Evolutionary conservation across 2,797 vertebrate species (phyloP), one percentile per base, ranked within the genome.

Genomic region (Pipistrellus nathusii): DNA sequence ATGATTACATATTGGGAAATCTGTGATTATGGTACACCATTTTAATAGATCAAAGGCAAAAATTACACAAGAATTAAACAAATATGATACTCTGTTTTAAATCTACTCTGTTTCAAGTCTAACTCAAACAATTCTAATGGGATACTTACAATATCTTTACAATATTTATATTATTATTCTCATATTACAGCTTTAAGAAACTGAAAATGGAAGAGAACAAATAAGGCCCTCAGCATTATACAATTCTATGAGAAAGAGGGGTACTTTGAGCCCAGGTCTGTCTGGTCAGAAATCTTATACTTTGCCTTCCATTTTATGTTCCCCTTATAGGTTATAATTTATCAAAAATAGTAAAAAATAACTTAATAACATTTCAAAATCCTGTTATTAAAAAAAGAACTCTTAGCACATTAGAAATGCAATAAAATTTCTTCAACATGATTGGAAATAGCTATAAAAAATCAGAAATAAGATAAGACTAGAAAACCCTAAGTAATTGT

Each of bases 31-130:
- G 18, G 6, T 51, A 59, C 5, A 87, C 32, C 12, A 80, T 84
- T 96, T 92, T 71, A 90, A 92, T 32, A 94, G 23, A 94, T 83
- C 71, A 85, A 93, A 95, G 57, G 59, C 48, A 95, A 95, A 90
- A 92, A 55, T 90, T 88, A 73, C 57, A 83, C 9, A 85, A 46
- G n/a, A 51, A 25, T 18, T 73, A 55, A 82, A 82, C 78, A 62
- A 62, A 81, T n/a, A 51, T 80, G 44, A 69, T 23, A 68, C 17
- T 75, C 17, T 75, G 44, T 53, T 38, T 86, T 32, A 82, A 78
- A 15, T 82, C 7, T 83, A 51, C 5, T 55, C 55, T 30, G 59
- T 62, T 62, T 62, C 12, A 62, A 62, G 27, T 30, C 59, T 27
- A 9, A 53, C 48, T 85, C 66, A 82, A 18, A 53, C 44, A 86